phyloP scores from a whole-genome alignment of 2,888 invertebrate species.

The Glyphotaelius pellucidus region DNA sequence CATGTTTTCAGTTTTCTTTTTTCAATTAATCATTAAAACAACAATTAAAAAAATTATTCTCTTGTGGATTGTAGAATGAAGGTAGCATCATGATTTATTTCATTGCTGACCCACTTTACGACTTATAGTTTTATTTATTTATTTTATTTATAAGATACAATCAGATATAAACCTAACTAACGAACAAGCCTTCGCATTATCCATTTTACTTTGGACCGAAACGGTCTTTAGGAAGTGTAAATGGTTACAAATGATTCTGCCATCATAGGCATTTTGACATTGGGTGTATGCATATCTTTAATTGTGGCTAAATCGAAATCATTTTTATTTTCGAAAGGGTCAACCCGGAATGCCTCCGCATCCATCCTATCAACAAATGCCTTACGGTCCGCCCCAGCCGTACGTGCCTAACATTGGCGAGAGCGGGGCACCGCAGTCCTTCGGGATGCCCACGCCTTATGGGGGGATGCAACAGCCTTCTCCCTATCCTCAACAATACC shows the following conservation, averaged over 20 bases:
- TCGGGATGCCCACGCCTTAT: constrained; percentile 74
- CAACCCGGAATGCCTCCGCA: constrained; percentile 71
- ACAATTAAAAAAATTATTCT: not conserved
- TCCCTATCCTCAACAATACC: constrained; percentile 73
- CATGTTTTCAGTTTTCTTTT: constrained; percentile 36
- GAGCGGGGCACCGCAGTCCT: constrained; percentile 76
- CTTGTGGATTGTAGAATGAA: not conserved
- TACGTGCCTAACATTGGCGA: constrained; percentile 76
- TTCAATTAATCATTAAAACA: constrained; percentile 41
- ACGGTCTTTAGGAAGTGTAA: not conserved
- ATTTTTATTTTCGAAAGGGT: constrained; percentile 71
- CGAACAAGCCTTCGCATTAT: no score
- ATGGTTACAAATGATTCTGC: not conserved
- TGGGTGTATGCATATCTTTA: not conserved
- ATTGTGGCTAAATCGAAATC: constrained; percentile 19
- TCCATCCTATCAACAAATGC: constrained; percentile 75
- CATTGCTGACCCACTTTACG: not conserved
- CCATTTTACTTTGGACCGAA: no score
- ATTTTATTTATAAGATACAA: no score
- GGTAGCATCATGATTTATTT: not conserved
- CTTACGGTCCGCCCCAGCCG: constrained; percentile 70
- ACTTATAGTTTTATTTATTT: not conserved
- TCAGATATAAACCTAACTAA: not conserved
- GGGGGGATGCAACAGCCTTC: constrained; percentile 74
- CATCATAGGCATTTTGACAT: no score